Base-by-base conservation (phyloP, 1,140 invertebrate species). In the Drosophila gunungcola region DNA sequence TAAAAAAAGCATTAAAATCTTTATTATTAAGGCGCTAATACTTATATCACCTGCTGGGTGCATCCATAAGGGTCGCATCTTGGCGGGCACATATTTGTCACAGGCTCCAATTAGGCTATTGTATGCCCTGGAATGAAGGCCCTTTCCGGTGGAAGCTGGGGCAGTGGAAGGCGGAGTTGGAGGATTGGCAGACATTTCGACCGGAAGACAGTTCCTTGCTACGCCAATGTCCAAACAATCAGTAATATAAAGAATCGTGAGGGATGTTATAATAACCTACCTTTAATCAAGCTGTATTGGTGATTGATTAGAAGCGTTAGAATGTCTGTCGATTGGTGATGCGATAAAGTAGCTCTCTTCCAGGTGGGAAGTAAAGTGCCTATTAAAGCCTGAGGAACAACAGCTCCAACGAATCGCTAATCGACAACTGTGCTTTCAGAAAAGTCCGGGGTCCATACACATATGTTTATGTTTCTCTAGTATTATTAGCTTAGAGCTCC, bases 41-140 rank as follows among this genome's bases (percentile, higher is more conserved):
- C 1, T n/a, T 1, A 7, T 13, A 29, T 51, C 11, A 75, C 73
- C 73, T 41, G 73, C 73, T 13, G 72, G 73, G 46, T 75, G 73
- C 73, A 75, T 75, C 73, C 73, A 75, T 0, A 75, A 11, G 2
- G 73, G 73, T 9, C 73, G 46, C 53, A 75, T 36, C 25, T 75
- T 75, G 13, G 52, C 39, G 3, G 73, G 73, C n/a, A 75, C 73
- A 32, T 46, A 64, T 36, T 75, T 75, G 9, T 75, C 73, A n/a
- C 60, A 64, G 13, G 39, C 53, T 32, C 36, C 21, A 32, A 75
- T 75, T 0, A 75, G 39, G 2, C 53, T 11, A 41, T 43, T 57
- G 10, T 75, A 75, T 5, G 54, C 72, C 49, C 62, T 75, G 10
- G 68, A 62, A 12, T 60, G 48, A 25, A 73, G 38, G 16, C 63